Base-by-base conservation (phyloP, 2,888 invertebrate species). In the Dryocosmus kuriphilus region DNA sequence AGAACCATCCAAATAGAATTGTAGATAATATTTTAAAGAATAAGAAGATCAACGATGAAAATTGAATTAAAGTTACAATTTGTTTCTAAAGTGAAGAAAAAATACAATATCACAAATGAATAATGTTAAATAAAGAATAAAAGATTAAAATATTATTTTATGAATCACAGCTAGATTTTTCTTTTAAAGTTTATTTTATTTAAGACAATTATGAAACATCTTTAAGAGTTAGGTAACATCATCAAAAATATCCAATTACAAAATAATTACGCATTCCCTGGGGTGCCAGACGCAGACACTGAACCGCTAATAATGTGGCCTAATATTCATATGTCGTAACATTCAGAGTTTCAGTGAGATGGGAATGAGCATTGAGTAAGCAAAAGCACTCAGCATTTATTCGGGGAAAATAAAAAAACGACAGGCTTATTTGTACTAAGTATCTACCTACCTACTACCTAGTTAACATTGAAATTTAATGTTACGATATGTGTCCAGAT, bases 381-480 rank as follows among this genome's bases (percentile, higher is more conserved):
- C 71, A 71, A n/a, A 51, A 30, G 71, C 51, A 71, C 51, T 71
- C 71, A 71, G 71, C 51, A 71, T 71, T 71, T 71, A 51, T 71
- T 51, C 30, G 71, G 71, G 51, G 51, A 51, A 71, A 71, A n/a
- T 71, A 71, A 71, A 71, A 51, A 71, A 71, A 30, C 71, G 71
- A 32, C 71, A 51, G n/a, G 19, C 51, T 71, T 46, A 30, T 71
- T 71, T 19, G 51, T 27, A 71, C 46, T 60, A 30, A 67, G 67
- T 67, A 51, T 16, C 22, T 60, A 22, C 8, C 9, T 38, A 38
- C 38, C 38, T 38, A 38, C 11, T 11, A 38, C 3, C 8, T n/a
- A n/a, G 2, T n/a, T 51, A 19, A 27, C 46, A 27, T 71, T 71
- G 71, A 51, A 71, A 71, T 71, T 51, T 51, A 71, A 71, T 71